These are phyloP conservation scores for Propithecus deckenii DNA, from an alignment of 2,797 vertebrate genomes.

Conservation along the genomic window DNA sequence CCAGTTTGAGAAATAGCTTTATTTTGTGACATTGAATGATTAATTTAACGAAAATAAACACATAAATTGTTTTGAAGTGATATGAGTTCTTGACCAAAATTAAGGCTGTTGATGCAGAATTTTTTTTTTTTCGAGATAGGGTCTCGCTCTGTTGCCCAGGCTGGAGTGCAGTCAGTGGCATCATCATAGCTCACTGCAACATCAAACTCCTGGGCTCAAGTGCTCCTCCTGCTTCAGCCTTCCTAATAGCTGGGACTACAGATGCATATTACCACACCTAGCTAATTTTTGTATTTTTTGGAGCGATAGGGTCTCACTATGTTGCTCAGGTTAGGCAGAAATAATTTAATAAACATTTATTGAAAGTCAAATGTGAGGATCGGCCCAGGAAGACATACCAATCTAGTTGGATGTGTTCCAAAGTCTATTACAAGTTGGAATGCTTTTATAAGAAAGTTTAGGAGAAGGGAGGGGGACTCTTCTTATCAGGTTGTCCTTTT, in stretches of 20 bases:
- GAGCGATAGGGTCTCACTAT: background rate
- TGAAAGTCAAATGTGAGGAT: background rate
- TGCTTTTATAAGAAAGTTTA: background rate
- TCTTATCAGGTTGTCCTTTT: background rate
- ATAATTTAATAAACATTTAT: background rate
- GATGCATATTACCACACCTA: background rate
- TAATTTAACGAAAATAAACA: background rate
- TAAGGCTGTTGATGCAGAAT: background rate
- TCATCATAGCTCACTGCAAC: background rate
- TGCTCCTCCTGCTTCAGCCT: background rate
- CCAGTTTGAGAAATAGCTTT: constrained; percentile 7
- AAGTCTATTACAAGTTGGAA: background rate
- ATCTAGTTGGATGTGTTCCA: background rate
- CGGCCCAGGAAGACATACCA: background rate
- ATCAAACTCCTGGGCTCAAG: background rate
- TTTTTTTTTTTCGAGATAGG: background rate
- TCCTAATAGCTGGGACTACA: background rate
- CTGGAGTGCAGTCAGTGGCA: background rate
- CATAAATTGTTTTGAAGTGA: background rate
- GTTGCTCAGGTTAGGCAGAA: background rate
- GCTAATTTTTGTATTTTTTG: background rate
- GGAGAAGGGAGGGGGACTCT: background rate
- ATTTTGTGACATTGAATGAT: background rate
- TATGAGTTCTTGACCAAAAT: background rate
- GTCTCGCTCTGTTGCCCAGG: background rate